Base-by-base conservation (phyloP, 1,140 invertebrate species). In the Fopius arisanus region DNA sequence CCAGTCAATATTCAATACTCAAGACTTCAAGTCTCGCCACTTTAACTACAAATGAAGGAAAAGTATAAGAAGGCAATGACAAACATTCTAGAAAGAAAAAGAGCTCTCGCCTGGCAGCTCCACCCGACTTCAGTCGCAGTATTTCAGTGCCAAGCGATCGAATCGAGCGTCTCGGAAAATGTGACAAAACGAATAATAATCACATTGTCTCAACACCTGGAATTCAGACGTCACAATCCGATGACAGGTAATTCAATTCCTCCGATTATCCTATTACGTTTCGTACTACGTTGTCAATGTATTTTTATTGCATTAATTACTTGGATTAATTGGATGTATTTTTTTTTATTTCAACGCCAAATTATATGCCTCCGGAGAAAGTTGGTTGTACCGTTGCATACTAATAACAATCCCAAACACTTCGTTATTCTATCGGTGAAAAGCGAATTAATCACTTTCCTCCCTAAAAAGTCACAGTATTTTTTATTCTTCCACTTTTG, bases 111-210 rank as follows among this genome's bases (percentile, higher is more conserved):
- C 81, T 92, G 16, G 86, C 82, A 1, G 81, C 89, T 14, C 90
- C 91, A 62, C 91, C 93, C 28, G 94, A 96, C 78, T 95, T 95
- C 78, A 93, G 90, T 80, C 89, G 95, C 51, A 96, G 95, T 83
- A 93, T 96, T 74, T 96, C 95, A 0, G 94, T 96, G 29, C 95
- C 95, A 0, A 93, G 93, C 0, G 94, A 96, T 77, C 90, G 91
- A 80, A 80, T 90, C 16, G 87, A 88, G 70, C 82, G 81, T 19
- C 67, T 82, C n/a, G 79, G 79, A 0, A 88, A 83, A 79, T 80
- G 72, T 41, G 85, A 87, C 63, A 80, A 84, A 77, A 80, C 78
- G 0, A 82, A 78, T 7, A 84, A 81, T 19, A 84, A 81, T 75
- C 81, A 84, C 12, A 79, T 82, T 10, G 75, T 80, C 33, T 59